Base-by-base conservation (phyloP, 1,140 invertebrate genomes). In the Drosophila repletoides region DNA sequence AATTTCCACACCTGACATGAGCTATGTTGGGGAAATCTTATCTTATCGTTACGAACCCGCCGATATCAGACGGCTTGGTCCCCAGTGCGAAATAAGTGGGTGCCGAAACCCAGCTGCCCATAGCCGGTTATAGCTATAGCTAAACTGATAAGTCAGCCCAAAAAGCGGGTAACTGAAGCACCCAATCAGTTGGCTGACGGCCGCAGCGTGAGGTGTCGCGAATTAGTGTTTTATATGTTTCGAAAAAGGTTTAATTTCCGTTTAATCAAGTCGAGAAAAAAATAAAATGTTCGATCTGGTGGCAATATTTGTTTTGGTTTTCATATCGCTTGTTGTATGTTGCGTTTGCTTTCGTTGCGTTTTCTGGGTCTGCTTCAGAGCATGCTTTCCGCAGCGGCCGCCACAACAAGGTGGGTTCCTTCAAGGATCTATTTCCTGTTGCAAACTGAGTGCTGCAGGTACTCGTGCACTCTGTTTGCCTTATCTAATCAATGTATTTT, bases 251-350 rank as follows among this genome's bases (percentile, higher is more conserved):
- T n/a, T n/a, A n/a, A n/a, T n/a, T n/a, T n/a, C n/a, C n/a, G n/a
- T n/a, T n/a, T n/a, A n/a, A n/a, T n/a, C n/a, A n/a, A n/a, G n/a
- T n/a, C n/a, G n/a, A n/a, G n/a, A n/a, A n/a, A n/a, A n/a, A n/a
- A n/a, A n/a, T n/a, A 74, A 26, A 26, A 80, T 88, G 76, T 28
- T 53, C 1, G 61, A 76, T 29, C 12, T 89, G 2, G 28, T 86
- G 15, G 29, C 83, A 3, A 84, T 88, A 59, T 55, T 89, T 26
- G 71, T 73, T 15, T 76, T 72, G 17, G 66, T 87, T 17, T 75
- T 89, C 34, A 53, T 89, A 26, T 53, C 86, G n/a, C 73, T 89
- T n/a, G 14, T 89, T 1, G 63, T 65, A 19, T 89, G 67, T 36
- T n/a, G 67, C 60, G 3, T 24, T 89, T 80, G 75, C 51, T 46